These are phyloP conservation scores for Polypedilum pembai DNA, from an alignment of 1,140 invertebrate species.

Conservation along the genomic window DNA sequence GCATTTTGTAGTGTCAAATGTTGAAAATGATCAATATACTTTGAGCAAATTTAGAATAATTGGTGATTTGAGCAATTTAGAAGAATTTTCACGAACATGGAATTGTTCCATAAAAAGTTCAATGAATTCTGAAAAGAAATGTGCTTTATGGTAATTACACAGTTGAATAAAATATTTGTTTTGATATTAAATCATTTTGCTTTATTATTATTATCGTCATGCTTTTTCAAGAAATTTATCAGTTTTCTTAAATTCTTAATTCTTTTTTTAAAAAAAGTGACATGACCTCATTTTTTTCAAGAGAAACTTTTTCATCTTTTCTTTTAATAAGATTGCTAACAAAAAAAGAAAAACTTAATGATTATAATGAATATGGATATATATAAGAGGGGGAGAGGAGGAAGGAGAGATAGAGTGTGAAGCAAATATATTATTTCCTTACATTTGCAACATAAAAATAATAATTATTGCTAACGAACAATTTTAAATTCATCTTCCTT, in stretches of 20 bases:
- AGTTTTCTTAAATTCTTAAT: slow-evolving; percentile 14
- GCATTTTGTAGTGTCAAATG: no score
- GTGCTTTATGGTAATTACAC: no score
- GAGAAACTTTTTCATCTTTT: background rate
- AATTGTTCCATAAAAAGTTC: background rate
- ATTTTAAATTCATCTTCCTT: no score
- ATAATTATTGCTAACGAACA: slow-evolving; percentile 15
- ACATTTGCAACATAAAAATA: background rate
- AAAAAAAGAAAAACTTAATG: background rate
- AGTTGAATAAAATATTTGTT: background rate
- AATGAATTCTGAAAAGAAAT: background rate
- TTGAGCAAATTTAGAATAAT: no score
- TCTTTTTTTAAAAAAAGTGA: slow-evolving; percentile 19
- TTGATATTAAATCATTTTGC: slow-evolving; percentile 13
- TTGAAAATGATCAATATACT: no score
- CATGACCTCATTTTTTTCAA: background rate
- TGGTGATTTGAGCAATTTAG: background rate
- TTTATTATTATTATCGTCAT: slow-evolving; percentile 13
- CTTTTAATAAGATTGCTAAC: background rate
- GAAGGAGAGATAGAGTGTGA: background rate
- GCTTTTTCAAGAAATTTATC: background rate
- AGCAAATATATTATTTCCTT: background rate
- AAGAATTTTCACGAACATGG: background rate
- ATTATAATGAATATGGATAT: slow-evolving; percentile 19
- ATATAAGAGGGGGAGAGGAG: slow-evolving; percentile 16